A percentile compares a stretch with the other conserved stretches of the same genome.
Conservation (phyloP, 2,113 vertebrate species). For the Sander lucioperca region DNA sequence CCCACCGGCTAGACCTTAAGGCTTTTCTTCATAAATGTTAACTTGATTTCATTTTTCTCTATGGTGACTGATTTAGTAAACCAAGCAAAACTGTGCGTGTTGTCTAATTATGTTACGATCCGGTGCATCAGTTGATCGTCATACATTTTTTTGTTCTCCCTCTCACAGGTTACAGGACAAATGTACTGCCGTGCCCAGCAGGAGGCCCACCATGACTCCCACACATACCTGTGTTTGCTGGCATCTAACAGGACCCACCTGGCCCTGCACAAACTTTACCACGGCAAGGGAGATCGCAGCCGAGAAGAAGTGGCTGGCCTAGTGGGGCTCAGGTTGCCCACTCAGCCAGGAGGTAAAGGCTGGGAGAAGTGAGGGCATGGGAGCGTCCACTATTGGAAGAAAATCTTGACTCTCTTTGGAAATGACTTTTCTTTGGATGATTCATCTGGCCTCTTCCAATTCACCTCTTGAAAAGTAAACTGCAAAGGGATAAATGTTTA, state of each 20-base stretch:
- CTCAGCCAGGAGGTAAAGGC: constrained; percentile 94
- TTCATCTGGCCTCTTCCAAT: neutral
- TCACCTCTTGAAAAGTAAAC: constrained; percentile 2
- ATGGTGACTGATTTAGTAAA: neutral
- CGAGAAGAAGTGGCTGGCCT: constrained; percentile 85
- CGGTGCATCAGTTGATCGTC: neutral
- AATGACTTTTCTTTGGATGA: neutral
- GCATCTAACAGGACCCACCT: constrained; percentile 87
- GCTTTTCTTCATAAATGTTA: neutral
- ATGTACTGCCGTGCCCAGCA: constrained; percentile 91
- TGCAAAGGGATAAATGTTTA: neutral
- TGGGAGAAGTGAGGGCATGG: constrained; percentile 85
- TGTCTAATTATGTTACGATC: neutral
- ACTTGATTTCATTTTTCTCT: neutral
- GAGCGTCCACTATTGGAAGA: neutral
- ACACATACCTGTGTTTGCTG: constrained; percentile 92
- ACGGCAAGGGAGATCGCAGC: constrained; percentile 87
- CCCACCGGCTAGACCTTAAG: constrained; percentile 25
- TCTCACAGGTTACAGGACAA: constrained; percentile 85
- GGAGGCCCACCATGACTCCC: constrained; percentile 91
- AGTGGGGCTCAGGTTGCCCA: constrained; percentile 92
- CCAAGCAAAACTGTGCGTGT: neutral
- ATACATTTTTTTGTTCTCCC: neutral
- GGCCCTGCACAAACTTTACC: constrained; percentile 89
- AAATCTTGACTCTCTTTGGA: neutral